These are phyloP conservation scores for Lampris incognitus DNA, from an alignment of 2,113 vertebrate genomes.

Conservation along the genomic window DNA sequence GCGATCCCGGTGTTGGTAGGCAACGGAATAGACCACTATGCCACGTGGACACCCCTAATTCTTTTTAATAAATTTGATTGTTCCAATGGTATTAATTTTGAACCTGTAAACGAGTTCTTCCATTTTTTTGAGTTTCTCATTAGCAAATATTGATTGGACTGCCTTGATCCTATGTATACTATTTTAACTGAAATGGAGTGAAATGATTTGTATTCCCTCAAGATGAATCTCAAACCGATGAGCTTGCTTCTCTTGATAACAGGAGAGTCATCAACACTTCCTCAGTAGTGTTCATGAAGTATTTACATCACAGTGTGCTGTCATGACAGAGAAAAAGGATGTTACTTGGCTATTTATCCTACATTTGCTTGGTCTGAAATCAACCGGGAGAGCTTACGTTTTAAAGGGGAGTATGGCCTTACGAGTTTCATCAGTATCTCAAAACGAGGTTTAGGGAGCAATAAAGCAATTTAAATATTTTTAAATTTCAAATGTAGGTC, in stretches of 20 bases:
- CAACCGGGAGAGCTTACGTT: conserved; percentile 30
- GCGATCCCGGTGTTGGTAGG: too few species aligned
- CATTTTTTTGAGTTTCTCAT: background rate
- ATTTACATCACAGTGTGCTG: background rate
- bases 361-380: conserved; percentile 27
- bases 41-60: too few species aligned
- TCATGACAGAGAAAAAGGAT: background rate
- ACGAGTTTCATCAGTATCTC: conserved; percentile 45
- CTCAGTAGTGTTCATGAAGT: background rate
- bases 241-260: too few species aligned
- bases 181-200: background rate
- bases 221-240: too few species aligned
- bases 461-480: conserved; percentile 9
- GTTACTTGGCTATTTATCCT: conserved; percentile 7
- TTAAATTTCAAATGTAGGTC: too few species aligned
- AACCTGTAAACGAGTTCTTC: background rate
- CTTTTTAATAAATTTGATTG: background rate
- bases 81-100: background rate
- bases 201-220: background rate
- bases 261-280: background rate
- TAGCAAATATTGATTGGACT: background rate
- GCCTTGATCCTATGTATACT: background rate
- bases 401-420: conserved; percentile 17
- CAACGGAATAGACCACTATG: too few species aligned
- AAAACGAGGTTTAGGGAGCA: conserved; percentile 24